Base-by-base conservation (phyloP, 2,113 vertebrate genomes). In the Camarhynchus parvulus region DNA sequence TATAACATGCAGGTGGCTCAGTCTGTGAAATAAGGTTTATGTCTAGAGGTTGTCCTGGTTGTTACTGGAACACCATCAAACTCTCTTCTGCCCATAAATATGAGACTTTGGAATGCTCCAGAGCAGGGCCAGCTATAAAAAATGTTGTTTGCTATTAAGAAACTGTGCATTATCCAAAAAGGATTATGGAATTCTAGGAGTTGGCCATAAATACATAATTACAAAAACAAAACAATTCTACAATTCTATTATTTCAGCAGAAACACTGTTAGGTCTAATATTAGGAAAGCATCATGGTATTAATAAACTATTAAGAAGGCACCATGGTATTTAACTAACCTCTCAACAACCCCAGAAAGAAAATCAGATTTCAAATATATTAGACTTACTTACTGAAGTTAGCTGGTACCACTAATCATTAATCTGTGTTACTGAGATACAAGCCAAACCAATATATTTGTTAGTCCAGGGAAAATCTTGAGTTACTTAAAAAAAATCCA, bases 81-180 rank as follows among this genome's bases (percentile, higher is more conserved):
- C 13, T 83, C 68, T 92, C 14, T 80, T 86, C 64, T 75, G 47
- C 25, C 41, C 69, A 84, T 90, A 94, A 95, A 96, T 90, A 74
- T n/a, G 53, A 86, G 47, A 15, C 31, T 90, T 86, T 35, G 12
- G 52, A 93, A 83, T 53, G 73, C 62, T 90, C 19, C 31, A 64
- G 80, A 76, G 72, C 61, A 93, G n/a, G 41, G 14, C 27, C n/a
- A 92, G 79, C 72, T 78, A 59, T 86, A 96, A 93, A 96, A 92
- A 84, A 41, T 39, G 44, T 30, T 87, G 46, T 35, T 73, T 88
- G 52, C 47, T 91, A 27, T 90, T 95, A 91, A 88, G 64, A 88
- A 96, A 68, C 27, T 31, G 35, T 56, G 66, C 8, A 7, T 39
- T 92, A 46, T 82, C 44, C 39, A 80, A 90, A 91, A 27, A 73